Base-by-base conservation (phyloP, 2,888 invertebrate species). In the Leptinotarsa haldemani region DNA sequence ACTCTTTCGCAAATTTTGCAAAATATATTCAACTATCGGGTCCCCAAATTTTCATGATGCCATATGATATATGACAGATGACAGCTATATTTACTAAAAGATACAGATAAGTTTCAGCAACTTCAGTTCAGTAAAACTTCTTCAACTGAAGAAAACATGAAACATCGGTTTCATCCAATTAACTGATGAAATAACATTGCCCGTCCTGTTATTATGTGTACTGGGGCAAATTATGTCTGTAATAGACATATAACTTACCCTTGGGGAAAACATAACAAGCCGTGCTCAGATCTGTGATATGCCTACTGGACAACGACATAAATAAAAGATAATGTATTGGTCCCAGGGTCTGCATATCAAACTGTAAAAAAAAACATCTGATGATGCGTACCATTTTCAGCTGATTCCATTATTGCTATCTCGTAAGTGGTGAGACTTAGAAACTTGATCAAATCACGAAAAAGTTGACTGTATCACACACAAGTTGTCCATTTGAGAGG, bases 251-350 rank as follows among this genome's bases (percentile, higher is more conserved):
- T 47, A 77, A 82, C 84, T 84, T 82, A 84, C 84, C 84, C 80
- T 84, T 85, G 25, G 90, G 90, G 83, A 89, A 90, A 81, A 89
- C 87, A 84, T 90, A 90, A 83, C 90, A 90, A 61, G 86, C 84
- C n/a, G 74, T 72, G 65, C 75, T 79, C n/a, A 77, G 64, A 40
- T 70, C 72, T 66, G 74, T 65, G 63, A 74, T 73, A 68, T 78
- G 75, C 66, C 70, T 70, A 67, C 52, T 73, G 48, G 76, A 78
- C 66, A 77, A 69, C 16, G 71, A 75, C 40, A 76, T 61, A 40
- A 78, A 61, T 52, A 78, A 68, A 61, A 75, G 58, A 64, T 74
- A 78, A 20, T 75, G 69, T 61, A 75, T 46, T 53, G 76, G 71
- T 63, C 66, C 70, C 53, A 75, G 69, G 70, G 73, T 71, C 65